Percentiles rank a stretch among this genome's conserved stretches.
These are phyloP conservation scores for Phrynocephalus forsythii DNA, from an alignment of 2,797 vertebrate species.

Conservation along the genomic window DNA sequence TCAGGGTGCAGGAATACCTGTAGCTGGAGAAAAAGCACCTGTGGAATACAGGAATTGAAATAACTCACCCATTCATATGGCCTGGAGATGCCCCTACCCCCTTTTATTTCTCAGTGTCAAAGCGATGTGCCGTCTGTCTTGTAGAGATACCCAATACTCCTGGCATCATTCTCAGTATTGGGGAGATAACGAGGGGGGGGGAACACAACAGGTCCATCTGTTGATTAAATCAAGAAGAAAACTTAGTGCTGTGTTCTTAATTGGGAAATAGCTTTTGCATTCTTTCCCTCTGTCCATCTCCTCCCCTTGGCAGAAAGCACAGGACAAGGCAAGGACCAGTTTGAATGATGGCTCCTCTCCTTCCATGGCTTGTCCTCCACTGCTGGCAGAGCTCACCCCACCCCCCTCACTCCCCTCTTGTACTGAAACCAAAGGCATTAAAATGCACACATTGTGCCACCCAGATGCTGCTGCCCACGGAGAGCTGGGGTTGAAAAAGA, in stretches of 20 bases:
- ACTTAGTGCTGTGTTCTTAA: slow-evolving; percentile 46
- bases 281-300: too few relatives aligned
- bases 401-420: slow-evolving; percentile 47
- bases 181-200: neutral
- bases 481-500: slow-evolving; percentile 28
- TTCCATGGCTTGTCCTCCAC: neutral
- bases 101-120: neutral
- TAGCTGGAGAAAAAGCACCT: slow-evolving; percentile 65
- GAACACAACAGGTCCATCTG: slow-evolving; percentile 72
- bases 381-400: neutral
- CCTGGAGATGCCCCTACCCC: slow-evolving; percentile 20
- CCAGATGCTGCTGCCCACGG: slow-evolving; percentile 27
- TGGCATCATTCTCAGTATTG: slow-evolving; percentile 42
- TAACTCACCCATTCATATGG: slow-evolving; percentile 30
- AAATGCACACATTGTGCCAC: neutral
- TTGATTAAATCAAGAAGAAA: slow-evolving; percentile 79
- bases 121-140: slow-evolving; percentile 56
- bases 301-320: neutral
- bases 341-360: neutral
- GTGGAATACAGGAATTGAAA: slow-evolving; percentile 66
- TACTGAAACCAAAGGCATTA: slow-evolving; percentile 2
- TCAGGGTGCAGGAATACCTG: neutral
- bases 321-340: neutral
- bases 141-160: slow-evolving; percentile 15
- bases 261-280: neutral